Base-by-base conservation (phyloP, 2,113 vertebrate genomes). In the Dipodomys ordii region DNA sequence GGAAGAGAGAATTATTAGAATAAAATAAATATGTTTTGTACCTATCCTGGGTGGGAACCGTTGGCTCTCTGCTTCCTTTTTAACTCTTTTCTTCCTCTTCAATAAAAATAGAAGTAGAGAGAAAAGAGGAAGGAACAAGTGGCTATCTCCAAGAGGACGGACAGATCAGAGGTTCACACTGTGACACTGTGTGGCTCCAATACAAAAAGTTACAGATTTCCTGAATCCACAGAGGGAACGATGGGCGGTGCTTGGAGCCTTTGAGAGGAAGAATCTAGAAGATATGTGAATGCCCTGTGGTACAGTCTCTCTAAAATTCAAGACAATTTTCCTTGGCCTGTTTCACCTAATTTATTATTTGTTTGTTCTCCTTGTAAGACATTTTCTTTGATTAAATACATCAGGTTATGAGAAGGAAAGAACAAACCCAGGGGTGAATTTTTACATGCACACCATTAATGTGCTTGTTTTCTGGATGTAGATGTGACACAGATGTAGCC, bases 301-400 rank as follows among this genome's bases (percentile, higher is more conserved):
- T 97, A 97, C 87, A 96, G 93, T 94, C 97, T 98, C 95, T 98
- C 95, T 98, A 96, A 98, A 98, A 98, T 96, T 98, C 94, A 96
- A 98, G 97, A 97, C 95, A 97, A 98, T 97, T 98, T 98, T 98
- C 91, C 95, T 98, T 98, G 98, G 97, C 97, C 98, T 92, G 94
- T 86, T 95, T 96, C 79, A 93, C 74, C 94, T 86, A 97, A 96
- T 97, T 95, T 18, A 57, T 93, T 81, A 96, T 96, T 97, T n/a
- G 84, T 92, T 97, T 96, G 96, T 74, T 93, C 95, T 97, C 90
- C 64, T 22, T 87, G 88, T 94, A 80, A 77, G 68, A 91, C 87
- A 96, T 96, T 82, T 90, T 80, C 86, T 76, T 92, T 78, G 76
- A 91, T 78, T 95, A 82, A 95, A 91, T 90, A 65, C 83, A 30